Evolutionary conservation across 2,888 invertebrate species (phyloP), one percentile per base, ranked within the genome.

Genomic region (Heliconius erato): DNA sequence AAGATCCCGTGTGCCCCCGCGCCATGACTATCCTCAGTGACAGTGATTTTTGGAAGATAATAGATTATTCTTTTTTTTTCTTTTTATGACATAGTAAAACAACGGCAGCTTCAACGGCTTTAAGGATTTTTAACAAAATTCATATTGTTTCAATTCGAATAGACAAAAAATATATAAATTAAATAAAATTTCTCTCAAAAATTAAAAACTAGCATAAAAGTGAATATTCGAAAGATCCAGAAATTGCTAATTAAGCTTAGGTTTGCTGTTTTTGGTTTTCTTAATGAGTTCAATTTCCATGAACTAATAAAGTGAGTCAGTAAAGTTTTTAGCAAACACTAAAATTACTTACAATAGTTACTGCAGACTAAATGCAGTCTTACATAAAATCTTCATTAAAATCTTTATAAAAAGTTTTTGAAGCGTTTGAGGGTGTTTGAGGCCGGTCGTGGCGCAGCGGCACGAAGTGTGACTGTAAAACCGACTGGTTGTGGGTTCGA

Each of bases 281-380:
- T 82, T 84, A 84, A 84, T 83, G 83, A 83, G 83, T 83, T 80
- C 44, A 83, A 80, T 82, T 84, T 80, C 59, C 44, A 67, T 82
- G 80, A 69, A 77, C 80, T 80, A 80, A 82, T 11, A 54, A 54
- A 82, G 82, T 83, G 44, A 82, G 81, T 26, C 79, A 63, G 79
- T 80, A 77, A 83, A 77, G 65, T 83, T 74, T 81, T 74, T 65
- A 59, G 35, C 35, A 59, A 76, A 35, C n/a, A 74, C 6, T 35
- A 32, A n/a, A 12, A 59, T 49, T 26, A 54, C 28, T 74, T 32
- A 23, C n/a, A 74, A 74, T 74, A 49, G 16, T 74, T 44, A 44
- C 23, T 49, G 49, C 49, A 6, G 49, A 16, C 14, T 6, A 26
- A 49, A 68, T 68, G 32, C 23, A 68, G 19, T 68, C 14, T 71